Conservation (phyloP, 2,113 vertebrate species). For the Myrmecobius fasciatus region DNA sequence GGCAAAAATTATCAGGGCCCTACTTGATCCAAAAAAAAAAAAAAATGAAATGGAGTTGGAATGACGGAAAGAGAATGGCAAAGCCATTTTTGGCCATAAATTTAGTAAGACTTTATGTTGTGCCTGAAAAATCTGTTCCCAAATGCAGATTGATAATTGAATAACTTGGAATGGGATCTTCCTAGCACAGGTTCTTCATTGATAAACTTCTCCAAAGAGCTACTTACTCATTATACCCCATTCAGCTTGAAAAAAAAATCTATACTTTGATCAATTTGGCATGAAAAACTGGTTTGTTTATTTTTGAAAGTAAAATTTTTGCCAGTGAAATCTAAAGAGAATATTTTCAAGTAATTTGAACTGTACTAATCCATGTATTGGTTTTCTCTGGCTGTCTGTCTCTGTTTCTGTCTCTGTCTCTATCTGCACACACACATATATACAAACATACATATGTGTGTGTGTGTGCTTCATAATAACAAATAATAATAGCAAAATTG, state of each 20-base stretch:
- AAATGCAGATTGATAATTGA: not conserved
- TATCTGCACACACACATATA: not conserved
- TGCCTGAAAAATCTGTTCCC: not conserved
- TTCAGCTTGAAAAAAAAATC: not conserved
- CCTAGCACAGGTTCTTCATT: accelerated
- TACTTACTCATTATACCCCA: not conserved
- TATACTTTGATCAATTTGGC: not conserved
- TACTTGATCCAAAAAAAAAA: not conserved
- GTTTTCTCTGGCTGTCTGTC: no score
- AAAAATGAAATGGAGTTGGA: not conserved
- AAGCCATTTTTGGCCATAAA: not conserved
- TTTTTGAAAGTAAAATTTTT: not conserved
- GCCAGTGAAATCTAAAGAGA: not conserved
- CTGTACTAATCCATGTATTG: not conserved
- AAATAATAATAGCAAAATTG: not conserved
- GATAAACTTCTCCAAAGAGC: accelerated
- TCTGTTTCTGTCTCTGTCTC: not conserved
- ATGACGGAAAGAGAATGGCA: not conserved
- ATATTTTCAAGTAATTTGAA: not conserved
- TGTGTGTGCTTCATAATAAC: not conserved
- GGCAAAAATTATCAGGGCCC: not conserved
- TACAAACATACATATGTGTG: no score
- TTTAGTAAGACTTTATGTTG: not conserved
- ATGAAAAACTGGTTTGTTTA: not conserved
- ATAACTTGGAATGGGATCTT: not conserved